Evolutionary conservation across 2,113 vertebrate species (phyloP).

Genomic region (Beaufortia kweichowensis): DNA sequence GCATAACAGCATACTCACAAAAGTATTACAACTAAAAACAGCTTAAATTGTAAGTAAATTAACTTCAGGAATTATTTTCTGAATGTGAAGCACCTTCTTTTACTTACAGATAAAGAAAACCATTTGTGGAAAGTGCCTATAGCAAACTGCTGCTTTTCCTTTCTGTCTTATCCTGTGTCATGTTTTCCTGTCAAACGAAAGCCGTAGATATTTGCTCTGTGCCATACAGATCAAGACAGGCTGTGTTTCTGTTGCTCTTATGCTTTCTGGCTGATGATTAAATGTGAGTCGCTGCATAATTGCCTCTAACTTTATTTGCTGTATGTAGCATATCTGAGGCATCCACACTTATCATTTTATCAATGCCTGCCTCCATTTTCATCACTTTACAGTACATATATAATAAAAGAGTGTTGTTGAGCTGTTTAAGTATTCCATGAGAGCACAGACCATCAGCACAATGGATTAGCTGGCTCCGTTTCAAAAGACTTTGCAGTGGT

Average conservation of each 20-base stretch:
- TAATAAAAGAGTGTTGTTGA: not conserved
- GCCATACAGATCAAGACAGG: not conserved
- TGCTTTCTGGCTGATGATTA: conserved; percentile 24
- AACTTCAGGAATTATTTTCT: too few relatives aligned
- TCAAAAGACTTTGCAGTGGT: not conserved
- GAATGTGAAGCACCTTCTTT: too few relatives aligned
- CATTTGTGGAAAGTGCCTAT: too few relatives aligned
- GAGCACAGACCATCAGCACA: not conserved
- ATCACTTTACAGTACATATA: not conserved
- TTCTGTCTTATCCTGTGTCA: conserved; percentile 1
- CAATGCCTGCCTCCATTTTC: conserved; percentile 10
- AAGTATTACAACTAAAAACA: too few relatives aligned
- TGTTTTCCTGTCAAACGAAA: conserved; percentile 34
- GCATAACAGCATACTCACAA: too few relatives aligned
- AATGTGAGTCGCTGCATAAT: conserved; percentile 25
- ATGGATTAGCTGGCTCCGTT: conserved; percentile 14
- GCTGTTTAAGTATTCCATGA: not conserved
- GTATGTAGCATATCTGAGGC: conserved; percentile 3
- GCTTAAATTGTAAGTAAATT: too few relatives aligned
- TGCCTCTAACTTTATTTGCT: conserved; percentile 22
- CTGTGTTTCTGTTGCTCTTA: not conserved
- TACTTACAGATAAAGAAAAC: too few relatives aligned
- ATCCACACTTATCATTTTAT: not conserved
- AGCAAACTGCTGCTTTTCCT: not conserved
- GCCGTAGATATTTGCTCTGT: conserved; percentile 5